Evolutionary conservation across 2,797 vertebrate genomes (phyloP).

Genomic region (Cercopithecus petaurista): DNA sequence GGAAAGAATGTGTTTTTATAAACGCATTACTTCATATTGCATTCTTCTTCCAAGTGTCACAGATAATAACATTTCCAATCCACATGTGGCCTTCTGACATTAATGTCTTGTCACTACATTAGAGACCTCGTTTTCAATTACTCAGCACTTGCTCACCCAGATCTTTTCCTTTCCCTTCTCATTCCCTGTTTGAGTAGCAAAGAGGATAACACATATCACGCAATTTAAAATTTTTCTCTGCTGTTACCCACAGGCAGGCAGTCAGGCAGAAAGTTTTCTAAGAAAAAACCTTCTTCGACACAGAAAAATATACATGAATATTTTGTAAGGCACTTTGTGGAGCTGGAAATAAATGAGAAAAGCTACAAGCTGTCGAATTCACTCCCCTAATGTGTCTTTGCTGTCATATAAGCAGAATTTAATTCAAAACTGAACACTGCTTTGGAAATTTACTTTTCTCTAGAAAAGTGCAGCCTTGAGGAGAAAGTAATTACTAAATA

Average conservation of each 20-base stretch:
- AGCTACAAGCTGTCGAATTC: not conserved
- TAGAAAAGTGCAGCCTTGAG: slow-evolving; percentile 27
- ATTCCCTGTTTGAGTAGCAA: not conserved
- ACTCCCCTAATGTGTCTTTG: slow-evolving; percentile 7
- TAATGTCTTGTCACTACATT: not conserved
- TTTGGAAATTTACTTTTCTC: slow-evolving; percentile 60
- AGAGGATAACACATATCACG: not conserved
- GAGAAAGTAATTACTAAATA: slow-evolving; percentile 64
- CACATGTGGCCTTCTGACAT: not conserved
- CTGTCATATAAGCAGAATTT: slow-evolving; percentile 34
- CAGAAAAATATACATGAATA: not conserved
- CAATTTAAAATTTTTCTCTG: not conserved
- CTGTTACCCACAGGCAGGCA: not conserved
- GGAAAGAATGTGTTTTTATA: slow-evolving; percentile 17
- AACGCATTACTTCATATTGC: not conserved
- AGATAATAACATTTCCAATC: not conserved
- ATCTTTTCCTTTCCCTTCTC: not conserved
- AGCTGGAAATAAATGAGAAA: slow-evolving; percentile 54
- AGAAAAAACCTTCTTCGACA: not conserved
- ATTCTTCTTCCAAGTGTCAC: not conserved
- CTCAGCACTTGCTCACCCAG: not conserved
- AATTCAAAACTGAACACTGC: slow-evolving; percentile 17
- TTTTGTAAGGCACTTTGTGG: not conserved
- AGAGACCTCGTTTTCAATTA: not conserved
- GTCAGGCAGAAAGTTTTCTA: not conserved